Conservation (phyloP, 2,888 invertebrate genomes). For the Drosophila stalkeri region DNA sequence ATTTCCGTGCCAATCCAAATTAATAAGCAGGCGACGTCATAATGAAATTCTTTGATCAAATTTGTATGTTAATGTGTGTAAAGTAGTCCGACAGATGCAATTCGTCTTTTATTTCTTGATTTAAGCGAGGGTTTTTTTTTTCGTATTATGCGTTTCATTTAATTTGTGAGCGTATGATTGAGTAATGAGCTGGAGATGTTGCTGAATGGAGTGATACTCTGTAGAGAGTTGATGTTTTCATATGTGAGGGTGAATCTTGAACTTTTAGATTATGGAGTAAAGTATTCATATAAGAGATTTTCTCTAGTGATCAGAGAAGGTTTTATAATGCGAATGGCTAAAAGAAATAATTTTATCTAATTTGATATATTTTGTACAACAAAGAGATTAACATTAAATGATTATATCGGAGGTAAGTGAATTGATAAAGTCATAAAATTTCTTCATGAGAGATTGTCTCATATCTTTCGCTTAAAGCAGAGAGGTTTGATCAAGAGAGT, state of each 20-base stretch:
- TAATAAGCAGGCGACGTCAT: constrained; percentile 17
- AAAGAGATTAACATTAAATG: no score
- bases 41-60: constrained; percentile 11
- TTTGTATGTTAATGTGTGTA: constrained; percentile 6
- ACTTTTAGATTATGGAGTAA: no score
- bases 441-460: background rate
- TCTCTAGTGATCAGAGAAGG: no score
- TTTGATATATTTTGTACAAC: no score
- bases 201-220: background rate
- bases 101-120: background rate
- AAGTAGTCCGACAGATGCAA: constrained; percentile 4
- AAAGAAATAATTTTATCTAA: no score
- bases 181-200: background rate
- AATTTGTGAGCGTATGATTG: background rate
- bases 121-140: background rate
- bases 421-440: background rate
- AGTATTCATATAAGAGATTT: no score
- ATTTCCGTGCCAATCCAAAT: constrained; percentile 27
- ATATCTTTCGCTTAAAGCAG: background rate
- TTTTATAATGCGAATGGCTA: no score
- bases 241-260: no score
- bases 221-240: no score
- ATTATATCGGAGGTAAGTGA: background rate
- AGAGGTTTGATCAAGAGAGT: no score
- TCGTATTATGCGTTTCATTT: constrained; percentile 1